Percentiles rank a stretch among this genome's conserved stretches.
These are phyloP conservation scores for Druceiella hillmani DNA, from an alignment of 2,888 invertebrate species.

Conservation along the genomic window DNA sequence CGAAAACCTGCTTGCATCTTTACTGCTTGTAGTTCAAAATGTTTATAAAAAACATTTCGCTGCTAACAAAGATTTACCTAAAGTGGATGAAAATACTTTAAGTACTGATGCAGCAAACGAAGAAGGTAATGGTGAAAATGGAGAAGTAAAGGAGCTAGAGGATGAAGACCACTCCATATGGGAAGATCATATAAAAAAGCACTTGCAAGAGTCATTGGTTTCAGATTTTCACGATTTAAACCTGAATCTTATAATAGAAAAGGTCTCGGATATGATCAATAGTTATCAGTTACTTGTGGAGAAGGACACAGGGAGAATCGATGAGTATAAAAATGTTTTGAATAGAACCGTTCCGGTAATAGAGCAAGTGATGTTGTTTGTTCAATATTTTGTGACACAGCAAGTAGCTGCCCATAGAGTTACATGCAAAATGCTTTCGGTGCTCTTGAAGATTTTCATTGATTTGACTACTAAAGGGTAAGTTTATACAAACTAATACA, in stretches of 20 bases:
- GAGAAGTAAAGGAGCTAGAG: constrained; percentile 39
- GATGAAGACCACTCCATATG: constrained; percentile 50
- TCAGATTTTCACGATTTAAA: constrained; percentile 57
- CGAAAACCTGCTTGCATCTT: constrained; percentile 39
- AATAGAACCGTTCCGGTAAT: constrained; percentile 61
- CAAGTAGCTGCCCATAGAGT: constrained; percentile 73
- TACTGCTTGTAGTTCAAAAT: constrained; percentile 35
- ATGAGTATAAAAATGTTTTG: constrained; percentile 34
- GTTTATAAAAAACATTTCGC: constrained; percentile 43
- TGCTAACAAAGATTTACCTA: constrained; percentile 28
- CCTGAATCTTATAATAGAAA: constrained; percentile 41
- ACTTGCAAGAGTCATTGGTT: constrained; percentile 57
- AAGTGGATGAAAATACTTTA: constrained; percentile 34
- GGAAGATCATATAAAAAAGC: constrained; percentile 62
- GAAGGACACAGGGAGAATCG: constrained; percentile 26
- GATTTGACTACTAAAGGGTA: constrained; percentile 68
- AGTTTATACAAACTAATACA: too few species aligned
- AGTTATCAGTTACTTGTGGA: constrained; percentile 42
- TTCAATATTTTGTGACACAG: constrained; percentile 75
- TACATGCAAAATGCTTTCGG: constrained; percentile 76
- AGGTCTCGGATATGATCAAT: constrained; percentile 36
- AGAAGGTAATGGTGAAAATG: constrained; percentile 27
- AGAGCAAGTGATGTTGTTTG: constrained; percentile 68
- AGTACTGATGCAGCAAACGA: constrained; percentile 37
- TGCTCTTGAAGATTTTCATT: constrained; percentile 78